These are phyloP conservation scores for Heteromormyrus szaboi DNA, from an alignment of 2,797 vertebrate genomes.

Conservation along the genomic window DNA sequence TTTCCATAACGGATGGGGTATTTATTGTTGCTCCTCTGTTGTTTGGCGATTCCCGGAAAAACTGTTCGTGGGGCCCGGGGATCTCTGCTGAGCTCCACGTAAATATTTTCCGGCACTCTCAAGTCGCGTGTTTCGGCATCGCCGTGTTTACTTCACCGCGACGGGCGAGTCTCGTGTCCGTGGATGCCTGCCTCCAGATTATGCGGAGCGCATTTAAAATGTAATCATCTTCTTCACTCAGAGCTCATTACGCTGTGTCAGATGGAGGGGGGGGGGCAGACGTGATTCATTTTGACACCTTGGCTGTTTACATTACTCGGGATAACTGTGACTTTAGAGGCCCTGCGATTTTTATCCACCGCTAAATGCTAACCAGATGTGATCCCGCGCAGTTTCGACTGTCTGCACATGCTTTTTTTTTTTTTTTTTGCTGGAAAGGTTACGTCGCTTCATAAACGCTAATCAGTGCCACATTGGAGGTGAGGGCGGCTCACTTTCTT, in stretches of 20 bases:
- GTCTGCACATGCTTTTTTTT: conserved; percentile 23
- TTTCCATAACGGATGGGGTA: conserved; percentile 47
- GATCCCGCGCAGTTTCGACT: conserved; percentile 37
- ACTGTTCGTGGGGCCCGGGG: background rate
- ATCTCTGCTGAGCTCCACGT: conserved; percentile 30
- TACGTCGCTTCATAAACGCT: conserved; percentile 38
- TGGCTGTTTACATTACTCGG: conserved; percentile 47
- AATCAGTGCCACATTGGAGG: conserved; percentile 45
- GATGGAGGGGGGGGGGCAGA: conserved; percentile 24
- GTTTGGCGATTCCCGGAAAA: conserved; percentile 48
- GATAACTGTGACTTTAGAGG: conserved; percentile 42
- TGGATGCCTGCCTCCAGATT: conserved; percentile 36
- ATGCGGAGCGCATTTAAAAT: conserved; percentile 48
- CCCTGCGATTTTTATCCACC: conserved; percentile 32
- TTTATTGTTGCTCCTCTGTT: conserved; percentile 53
- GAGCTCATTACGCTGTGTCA: conserved; percentile 10
- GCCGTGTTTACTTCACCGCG: conserved; percentile 42
- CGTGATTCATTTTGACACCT: conserved; percentile 50
- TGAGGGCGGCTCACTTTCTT: conserved; percentile 22
- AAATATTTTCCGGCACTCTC: conserved; percentile 47
- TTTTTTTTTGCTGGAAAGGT: conserved; percentile 34
- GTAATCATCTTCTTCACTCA: conserved; percentile 42
- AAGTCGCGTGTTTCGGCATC: conserved; percentile 36
- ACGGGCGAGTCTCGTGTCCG: conserved; percentile 33
- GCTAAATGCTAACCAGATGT: conserved; percentile 53